These are phyloP conservation scores for Nomada lathburiana DNA, from an alignment of 2,888 invertebrate genomes.

Conservation along the genomic window DNA sequence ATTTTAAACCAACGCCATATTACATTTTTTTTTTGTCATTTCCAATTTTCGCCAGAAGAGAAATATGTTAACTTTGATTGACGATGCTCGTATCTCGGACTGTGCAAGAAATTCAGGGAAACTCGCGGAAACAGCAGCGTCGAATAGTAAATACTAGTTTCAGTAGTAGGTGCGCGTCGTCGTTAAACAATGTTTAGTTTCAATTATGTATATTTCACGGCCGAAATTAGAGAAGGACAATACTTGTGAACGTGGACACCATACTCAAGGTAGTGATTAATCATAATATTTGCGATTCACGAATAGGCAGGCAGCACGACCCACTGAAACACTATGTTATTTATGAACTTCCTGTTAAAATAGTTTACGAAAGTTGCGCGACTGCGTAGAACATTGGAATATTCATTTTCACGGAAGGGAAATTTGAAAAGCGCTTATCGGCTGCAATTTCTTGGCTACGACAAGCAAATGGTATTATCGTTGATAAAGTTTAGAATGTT, in stretches of 20 bases:
- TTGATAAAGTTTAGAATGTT: conserved; percentile 6
- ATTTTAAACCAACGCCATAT: no score
- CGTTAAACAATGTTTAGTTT: conserved; percentile 23
- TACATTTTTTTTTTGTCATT: background rate
- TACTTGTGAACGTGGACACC: background rate
- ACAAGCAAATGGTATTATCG: background rate
- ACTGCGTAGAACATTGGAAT: background rate
- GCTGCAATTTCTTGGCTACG: background rate
- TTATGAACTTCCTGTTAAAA: background rate
- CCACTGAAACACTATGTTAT: no score
- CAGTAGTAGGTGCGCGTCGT: conserved; percentile 4
- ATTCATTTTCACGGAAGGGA: background rate
- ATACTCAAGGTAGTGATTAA: conserved; percentile 6
- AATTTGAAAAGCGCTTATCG: conserved; percentile 9
- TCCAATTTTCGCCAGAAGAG: no score
- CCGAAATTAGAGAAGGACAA: conserved; percentile 15
- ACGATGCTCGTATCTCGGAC: conserved; percentile 4
- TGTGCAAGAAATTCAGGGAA: conserved; percentile 16
- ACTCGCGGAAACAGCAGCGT: conserved; percentile 12
- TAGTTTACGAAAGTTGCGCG: background rate
- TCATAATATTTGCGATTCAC: background rate
- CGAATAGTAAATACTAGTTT: conserved; percentile 44
- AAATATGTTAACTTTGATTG: conserved; percentile 3
- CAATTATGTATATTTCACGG: conserved; percentile 8
- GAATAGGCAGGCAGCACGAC: background rate